Conservation (phyloP, 1,140 invertebrate species). For the Drosophila kohkoa region DNA sequence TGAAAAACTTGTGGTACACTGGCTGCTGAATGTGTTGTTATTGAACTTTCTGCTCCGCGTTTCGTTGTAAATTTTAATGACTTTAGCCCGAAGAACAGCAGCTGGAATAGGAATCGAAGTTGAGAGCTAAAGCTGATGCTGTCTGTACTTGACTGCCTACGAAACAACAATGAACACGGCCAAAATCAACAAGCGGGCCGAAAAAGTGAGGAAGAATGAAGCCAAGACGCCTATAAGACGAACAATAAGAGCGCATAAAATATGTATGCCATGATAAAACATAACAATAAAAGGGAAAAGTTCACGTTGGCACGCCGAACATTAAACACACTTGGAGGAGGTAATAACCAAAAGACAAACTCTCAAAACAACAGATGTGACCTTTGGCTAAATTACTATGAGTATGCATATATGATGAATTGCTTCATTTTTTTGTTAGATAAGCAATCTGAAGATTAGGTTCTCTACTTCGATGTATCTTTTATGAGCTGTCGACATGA, state of each 20-base stretch:
- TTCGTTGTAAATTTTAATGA: conserved; percentile 68
- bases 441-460: not conserved
- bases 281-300: conserved; percentile 50
- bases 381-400: not conserved
- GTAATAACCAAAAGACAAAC: not conserved
- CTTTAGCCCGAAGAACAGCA: conserved; percentile 19
- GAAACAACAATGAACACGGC: conserved; percentile 45
- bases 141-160: not conserved
- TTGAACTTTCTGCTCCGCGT: conserved; percentile 51
- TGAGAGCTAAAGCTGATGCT: not conserved
- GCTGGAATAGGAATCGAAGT: conserved; percentile 4
- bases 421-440: not conserved
- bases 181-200: conserved; percentile 57
- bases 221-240: conserved; percentile 12
- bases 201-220: conserved; percentile 17
- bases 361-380: not conserved
- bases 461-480: too few species aligned
- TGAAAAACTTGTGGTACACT: conserved; percentile 10
- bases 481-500: too few species aligned
- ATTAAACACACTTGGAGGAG: conserved; percentile 6
- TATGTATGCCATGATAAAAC: conserved; percentile 52
- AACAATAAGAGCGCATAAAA: conserved; percentile 47
- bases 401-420: not conserved
- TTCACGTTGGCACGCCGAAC: not conserved
- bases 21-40: conserved; percentile 9